phyloP scores from a whole-genome alignment of 92 coral and sea anemone genomes.

The Parazoanthus atlanticus region DNA sequence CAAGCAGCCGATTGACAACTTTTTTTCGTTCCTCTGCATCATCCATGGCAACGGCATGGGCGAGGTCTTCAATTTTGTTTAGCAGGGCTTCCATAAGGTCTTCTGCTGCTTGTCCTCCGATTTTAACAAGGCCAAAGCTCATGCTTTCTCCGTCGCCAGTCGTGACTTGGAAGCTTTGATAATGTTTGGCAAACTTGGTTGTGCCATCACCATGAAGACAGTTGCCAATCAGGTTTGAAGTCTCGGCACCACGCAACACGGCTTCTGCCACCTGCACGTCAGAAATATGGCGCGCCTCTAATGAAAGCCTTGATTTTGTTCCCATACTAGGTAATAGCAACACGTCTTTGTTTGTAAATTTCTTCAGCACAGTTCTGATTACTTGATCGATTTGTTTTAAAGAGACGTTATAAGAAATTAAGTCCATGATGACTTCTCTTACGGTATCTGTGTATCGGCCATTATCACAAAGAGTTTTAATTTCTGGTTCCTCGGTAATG shows the following conservation, averaged over 20 bases:
- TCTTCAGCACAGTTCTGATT: not conserved
- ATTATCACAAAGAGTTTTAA: slow-evolving; percentile 11
- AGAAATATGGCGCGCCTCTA: not conserved
- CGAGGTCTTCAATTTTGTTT: not conserved
- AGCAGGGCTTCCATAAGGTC: slow-evolving; percentile 10
- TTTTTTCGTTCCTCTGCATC: not conserved
- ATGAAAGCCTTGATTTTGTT: not conserved
- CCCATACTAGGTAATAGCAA: not conserved
- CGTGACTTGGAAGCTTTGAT: slow-evolving; percentile 18
- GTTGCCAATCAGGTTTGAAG: not conserved
- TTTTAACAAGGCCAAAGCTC: not conserved
- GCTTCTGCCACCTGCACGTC: slow-evolving; percentile 5
- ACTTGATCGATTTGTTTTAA: not conserved
- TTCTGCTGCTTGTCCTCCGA: not conserved
- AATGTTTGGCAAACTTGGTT: slow-evolving; percentile 7
- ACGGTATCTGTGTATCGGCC: not conserved
- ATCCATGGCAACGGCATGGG: slow-evolving; percentile 18
- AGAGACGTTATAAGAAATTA: slow-evolving; percentile 16
- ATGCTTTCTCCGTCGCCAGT: not conserved
- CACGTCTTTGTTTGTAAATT: slow-evolving; percentile 9
- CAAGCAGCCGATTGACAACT: not conserved
- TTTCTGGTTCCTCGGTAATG: slow-evolving; percentile 10
- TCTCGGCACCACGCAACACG: not conserved
- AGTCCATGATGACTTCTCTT: slow-evolving; percentile 20
- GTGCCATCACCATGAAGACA: slow-evolving; percentile 20